Evolutionary conservation across 2,113 vertebrate species (phyloP).

Genomic region (Emydura subglobosa): DNA sequence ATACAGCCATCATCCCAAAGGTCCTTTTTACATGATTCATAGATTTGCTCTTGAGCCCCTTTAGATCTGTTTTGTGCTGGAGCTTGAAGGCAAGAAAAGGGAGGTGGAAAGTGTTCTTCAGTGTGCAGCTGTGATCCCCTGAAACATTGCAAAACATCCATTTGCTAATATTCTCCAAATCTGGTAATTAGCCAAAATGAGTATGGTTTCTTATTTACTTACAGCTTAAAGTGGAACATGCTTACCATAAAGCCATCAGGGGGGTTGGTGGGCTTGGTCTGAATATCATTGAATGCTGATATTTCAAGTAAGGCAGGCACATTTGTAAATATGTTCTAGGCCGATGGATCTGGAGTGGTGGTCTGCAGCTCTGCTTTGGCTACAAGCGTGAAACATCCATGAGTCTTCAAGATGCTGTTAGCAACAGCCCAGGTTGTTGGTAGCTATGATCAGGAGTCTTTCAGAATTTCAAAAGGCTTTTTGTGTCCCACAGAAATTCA

Average conservation of each 20-base stretch:
- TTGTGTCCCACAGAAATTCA: background rate
- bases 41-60: background rate
- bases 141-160: background rate
- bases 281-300: background rate
- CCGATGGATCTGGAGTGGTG: background rate
- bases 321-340: background rate
- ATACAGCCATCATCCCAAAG: background rate
- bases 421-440: background rate
- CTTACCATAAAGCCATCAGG: background rate
- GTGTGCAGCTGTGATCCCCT: background rate
- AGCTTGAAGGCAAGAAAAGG: background rate
- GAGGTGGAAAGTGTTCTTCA: background rate
- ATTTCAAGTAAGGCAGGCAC: background rate
- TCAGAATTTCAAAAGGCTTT: background rate
- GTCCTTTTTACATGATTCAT: background rate
- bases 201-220: background rate
- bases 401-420: background rate
- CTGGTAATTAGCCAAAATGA: background rate
- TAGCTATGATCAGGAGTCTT: background rate
- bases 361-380: background rate
- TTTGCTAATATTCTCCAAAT: background rate
- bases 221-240: background rate
- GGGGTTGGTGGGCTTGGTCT: background rate
- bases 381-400: background rate
- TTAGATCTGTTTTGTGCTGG: background rate